Base-by-base conservation (phyloP, 2,797 vertebrate species). In the Mormyrus proboscirostris region DNA sequence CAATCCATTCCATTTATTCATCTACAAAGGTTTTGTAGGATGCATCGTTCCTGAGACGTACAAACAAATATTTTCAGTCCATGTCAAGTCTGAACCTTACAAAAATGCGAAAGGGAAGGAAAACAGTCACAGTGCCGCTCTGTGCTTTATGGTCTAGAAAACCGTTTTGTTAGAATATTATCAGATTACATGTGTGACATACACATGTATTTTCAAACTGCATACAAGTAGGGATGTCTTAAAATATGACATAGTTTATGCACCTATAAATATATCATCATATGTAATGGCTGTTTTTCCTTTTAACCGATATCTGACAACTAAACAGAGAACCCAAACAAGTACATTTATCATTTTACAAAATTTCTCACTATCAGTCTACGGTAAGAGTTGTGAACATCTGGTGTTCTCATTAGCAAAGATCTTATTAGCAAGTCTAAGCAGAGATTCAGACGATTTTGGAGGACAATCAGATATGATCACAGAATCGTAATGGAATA, bases 11-110 rank as follows among this genome's bases (percentile, higher is more conserved):
- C 41, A 0, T 47, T 33, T 16, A 41, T 16, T 22, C 19, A 33
- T 41, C 29, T 88, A 65, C 53, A 41, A 47, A 44, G 69, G 19
- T 2, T 47, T 47, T 22, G 41, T 22, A 82, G 76, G 76, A 22
- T 16, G 2, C 69, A 76, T 82, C 41, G 94, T 92, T 95, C 95
- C 96, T 95, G 95, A 96, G 95, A 93, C 92, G 92, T 91, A 91
- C 93, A 92, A 91, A 92, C 90, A 92, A 93, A 47, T 82, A 82
- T 44, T 47, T 82, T 59, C 89, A 59, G 92, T 88, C n/a, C 44
- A 89, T 65, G 92, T 88, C n/a, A 47, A 47, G 76, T 82, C 3
- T 82, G 38, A 44, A 44, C n/a, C 19, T 44, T 82, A 19, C 47
- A 41, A 7, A 16, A 4, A 41, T n/a, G 41, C 16, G 47, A 47